Evolutionary conservation across 2,888 invertebrate genomes (phyloP), one percentile per base, ranked within the genome.

Genomic region (Hoplodrina ambigua): DNA sequence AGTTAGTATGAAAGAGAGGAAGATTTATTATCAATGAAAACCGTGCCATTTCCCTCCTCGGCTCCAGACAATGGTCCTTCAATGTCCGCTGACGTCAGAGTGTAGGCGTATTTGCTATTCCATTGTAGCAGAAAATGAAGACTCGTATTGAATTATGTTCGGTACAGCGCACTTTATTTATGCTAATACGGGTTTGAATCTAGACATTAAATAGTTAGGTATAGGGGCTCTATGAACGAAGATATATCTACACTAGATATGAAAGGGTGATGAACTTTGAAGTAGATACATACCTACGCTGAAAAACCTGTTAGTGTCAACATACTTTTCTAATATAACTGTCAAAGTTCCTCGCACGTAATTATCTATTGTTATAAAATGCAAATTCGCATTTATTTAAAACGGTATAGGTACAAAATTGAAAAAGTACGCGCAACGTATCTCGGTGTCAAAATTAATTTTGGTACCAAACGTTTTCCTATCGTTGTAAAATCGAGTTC

Each of bases 401-500:
- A 77, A 56, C 25, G 41, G 3, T 13, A 25, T 17, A 46, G 20
- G 56, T 17, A 41, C 13, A 2, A 44, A 63, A 68, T 56, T 15
- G 13, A 55, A 46, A 15, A 69, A 1, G 11, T 57, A 44, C 17
- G 30, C n/a, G 20, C 19, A n/a, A 7, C 4, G 2, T 20, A 10
- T 5, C 30, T 4, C 50, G 41, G 54, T 72, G 59, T 55, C 53
- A 76, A 81, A 79, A 83, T 74, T 68, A 77, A 73, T 82, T 84
- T 79, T 69, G 52, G 67, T 64, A 62, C 30, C 44, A 55, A 78
- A 75, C 69, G 68, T 33, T 73, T 69, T 54, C 53, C 69, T 73
- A 65, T 71, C 74, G 59, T 63, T 76, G 64, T 70, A 66, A 72
- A 80, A 80, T 82, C 71, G 75, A 83, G 82, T 78, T 80, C 75